phyloP scores from a whole-genome alignment of 2,888 invertebrate species.

The Alentia gelatinosa region DNA sequence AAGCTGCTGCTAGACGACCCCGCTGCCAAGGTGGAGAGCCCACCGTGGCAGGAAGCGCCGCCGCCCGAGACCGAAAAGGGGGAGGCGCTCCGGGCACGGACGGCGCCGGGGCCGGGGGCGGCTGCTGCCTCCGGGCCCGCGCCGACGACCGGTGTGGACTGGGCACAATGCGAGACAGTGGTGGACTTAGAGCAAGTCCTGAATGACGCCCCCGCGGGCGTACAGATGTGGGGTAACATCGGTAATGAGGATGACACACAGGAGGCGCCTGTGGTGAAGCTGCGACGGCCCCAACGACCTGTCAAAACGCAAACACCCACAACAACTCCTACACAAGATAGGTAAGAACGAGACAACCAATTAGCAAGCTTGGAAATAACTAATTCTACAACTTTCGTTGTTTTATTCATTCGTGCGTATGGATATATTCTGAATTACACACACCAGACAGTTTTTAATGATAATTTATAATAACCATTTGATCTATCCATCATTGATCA shows the following conservation, averaged over 20 bases:
- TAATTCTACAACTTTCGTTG: too few species aligned
- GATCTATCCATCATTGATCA: too few species aligned
- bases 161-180: neutral
- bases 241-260: neutral
- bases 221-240: neutral
- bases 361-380: too few species aligned
- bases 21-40: slow-evolving; percentile 35
- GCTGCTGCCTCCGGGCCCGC: neutral
- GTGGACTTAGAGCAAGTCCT: slow-evolving; percentile 33
- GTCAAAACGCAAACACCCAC: slow-evolving; percentile 3
- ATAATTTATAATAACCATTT: too few species aligned
- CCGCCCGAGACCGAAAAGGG: neutral
- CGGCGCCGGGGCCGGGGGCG: neutral
- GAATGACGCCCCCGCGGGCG: slow-evolving; percentile 35
- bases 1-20: slow-evolving; percentile 58
- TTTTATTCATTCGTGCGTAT: too few species aligned
- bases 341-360: neutral
- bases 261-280: neutral
- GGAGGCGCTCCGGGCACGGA: neutral
- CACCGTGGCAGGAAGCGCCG: neutral
- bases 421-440: too few species aligned
- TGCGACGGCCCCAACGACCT: neutral
- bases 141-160: neutral
- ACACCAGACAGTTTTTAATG: too few species aligned
- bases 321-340: neutral